phyloP scores from a whole-genome alignment of 1,140 invertebrate genomes.

The Drosophila trapezifrons region DNA sequence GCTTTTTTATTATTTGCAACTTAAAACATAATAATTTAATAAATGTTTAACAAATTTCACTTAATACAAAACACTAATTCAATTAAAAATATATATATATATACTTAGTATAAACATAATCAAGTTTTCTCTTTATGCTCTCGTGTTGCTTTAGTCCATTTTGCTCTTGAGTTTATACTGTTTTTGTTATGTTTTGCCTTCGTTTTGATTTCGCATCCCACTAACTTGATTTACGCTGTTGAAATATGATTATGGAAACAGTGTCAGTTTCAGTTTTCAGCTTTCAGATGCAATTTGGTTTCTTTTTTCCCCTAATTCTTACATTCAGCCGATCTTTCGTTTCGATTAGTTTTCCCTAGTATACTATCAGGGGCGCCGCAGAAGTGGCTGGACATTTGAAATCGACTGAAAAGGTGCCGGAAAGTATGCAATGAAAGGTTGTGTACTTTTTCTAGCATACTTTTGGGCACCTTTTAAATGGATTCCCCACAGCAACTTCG shows the following conservation, averaged over 20 bases:
- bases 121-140: constrained; percentile 70
- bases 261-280: constrained; percentile 27
- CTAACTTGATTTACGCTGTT: constrained; percentile 46
- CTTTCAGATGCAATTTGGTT: constrained; percentile 71
- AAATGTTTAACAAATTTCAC: constrained; percentile 83
- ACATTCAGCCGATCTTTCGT: constrained; percentile 45
- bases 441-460: not conserved
- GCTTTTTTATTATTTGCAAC: constrained; percentile 77
- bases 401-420: not conserved
- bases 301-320: constrained; percentile 62
- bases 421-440: too few species aligned
- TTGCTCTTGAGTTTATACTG: constrained; percentile 50
- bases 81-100: constrained; percentile 80
- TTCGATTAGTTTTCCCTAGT: constrained; percentile 62
- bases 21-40: constrained; percentile 83
- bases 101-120: constrained; percentile 82
- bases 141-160: constrained; percentile 52
- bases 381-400: not conserved
- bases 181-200: constrained; percentile 37
- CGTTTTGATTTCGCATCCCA: constrained; percentile 64
- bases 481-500: not conserved
- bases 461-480: not conserved
- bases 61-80: constrained; percentile 81
- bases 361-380: not conserved
- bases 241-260: constrained; percentile 57